phyloP scores from a whole-genome alignment of 2,888 invertebrate genomes.

The Limulus polyphemus region DNA sequence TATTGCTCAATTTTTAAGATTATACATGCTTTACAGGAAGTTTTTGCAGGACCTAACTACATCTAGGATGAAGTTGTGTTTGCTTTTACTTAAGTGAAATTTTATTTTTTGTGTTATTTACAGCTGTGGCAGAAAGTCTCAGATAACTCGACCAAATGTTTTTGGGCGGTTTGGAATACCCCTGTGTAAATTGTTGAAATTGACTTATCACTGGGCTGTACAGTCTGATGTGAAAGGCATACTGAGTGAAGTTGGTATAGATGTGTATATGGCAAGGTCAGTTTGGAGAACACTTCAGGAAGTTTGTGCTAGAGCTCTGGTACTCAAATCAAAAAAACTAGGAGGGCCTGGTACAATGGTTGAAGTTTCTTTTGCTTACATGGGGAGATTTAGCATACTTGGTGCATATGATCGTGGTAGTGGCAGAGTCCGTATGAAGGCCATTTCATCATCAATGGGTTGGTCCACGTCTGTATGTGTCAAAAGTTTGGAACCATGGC shows the following conservation, averaged over 20 bases:
- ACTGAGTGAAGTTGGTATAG: conserved; percentile 5
- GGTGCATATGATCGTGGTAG: conserved; percentile 64
- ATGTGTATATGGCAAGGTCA: conserved; percentile 8
- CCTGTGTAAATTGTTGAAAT: conserved; percentile 6
- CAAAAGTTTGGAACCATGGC: conserved; percentile 7
- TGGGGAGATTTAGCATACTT: conserved; percentile 75
- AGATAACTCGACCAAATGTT: conserved; percentile 7
- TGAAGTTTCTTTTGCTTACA: conserved; percentile 51
- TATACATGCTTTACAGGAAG: too few species aligned
- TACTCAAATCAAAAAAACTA: conserved; percentile 5
- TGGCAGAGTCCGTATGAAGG: conserved; percentile 61
- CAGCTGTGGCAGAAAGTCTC: too few species aligned
- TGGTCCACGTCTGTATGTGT: not conserved
- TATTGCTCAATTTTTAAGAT: too few species aligned
- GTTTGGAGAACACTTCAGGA: conserved; percentile 18
- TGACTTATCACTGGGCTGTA: conserved; percentile 15
- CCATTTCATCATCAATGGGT: conserved; percentile 32
- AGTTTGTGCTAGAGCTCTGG: conserved; percentile 8
- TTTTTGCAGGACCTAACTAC: too few species aligned
- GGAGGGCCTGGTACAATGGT: conserved; percentile 25
- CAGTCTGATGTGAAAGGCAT: conserved; percentile 11
- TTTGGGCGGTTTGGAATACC: conserved; percentile 11
- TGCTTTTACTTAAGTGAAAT: too few species aligned
- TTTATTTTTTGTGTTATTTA: too few species aligned
- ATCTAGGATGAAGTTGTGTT: too few species aligned